Conservation (phyloP, 2,113 vertebrate species). For the Uria lomvia region DNA sequence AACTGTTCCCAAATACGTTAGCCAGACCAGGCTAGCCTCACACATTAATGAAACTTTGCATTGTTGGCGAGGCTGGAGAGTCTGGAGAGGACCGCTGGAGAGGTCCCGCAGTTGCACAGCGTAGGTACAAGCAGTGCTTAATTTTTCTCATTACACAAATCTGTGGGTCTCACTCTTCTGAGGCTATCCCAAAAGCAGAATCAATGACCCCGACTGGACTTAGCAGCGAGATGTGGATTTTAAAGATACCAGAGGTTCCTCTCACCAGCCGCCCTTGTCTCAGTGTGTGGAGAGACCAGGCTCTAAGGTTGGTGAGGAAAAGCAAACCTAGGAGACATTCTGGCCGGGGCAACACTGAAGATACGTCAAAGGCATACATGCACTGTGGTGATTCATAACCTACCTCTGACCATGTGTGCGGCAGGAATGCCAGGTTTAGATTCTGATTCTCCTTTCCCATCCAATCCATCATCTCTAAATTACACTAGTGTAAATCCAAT, state of each 20-base stretch:
- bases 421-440: not conserved
- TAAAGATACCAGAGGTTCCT: not conserved
- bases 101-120: not conserved
- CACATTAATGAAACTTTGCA: not conserved
- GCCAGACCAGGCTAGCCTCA: not conserved
- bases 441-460: not conserved
- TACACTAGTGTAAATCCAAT: not conserved
- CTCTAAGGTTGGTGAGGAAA: not conserved
- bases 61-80: not conserved
- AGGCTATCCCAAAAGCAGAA: not conserved
- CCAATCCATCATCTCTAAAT: not conserved
- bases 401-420: rapidly evolving
- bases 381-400: not conserved
- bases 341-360: not conserved
- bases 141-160: not conserved
- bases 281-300: not conserved
- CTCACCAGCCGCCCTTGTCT: not conserved
- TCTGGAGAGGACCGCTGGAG: not conserved
- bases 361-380: not conserved
- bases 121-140: not conserved
- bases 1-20: not conserved
- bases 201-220: not conserved
- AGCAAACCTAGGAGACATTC: not conserved
- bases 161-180: not conserved
- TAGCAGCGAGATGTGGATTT: not conserved